Evolutionary conservation across 2,113 vertebrate genomes (phyloP).

Genomic region (Opisthocomus hoazin): DNA sequence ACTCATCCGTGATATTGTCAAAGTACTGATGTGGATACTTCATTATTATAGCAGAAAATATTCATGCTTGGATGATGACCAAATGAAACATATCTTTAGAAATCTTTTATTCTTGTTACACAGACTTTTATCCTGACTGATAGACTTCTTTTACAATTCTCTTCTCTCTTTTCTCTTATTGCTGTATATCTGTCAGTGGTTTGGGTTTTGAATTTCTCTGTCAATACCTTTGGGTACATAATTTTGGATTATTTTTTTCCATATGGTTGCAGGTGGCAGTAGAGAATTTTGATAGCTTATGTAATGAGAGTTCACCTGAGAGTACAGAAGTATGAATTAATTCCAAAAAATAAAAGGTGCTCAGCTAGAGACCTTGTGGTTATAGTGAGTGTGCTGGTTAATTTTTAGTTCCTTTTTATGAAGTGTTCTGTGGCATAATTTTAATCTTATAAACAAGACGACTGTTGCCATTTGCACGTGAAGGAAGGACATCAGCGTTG

Average conservation of each 20-base stretch:
- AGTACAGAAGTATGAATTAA: neutral
- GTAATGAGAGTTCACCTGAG: neutral
- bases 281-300: neutral
- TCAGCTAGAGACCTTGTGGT: neutral
- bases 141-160: neutral
- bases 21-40: neutral
- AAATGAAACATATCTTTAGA: neutral
- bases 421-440: neutral
- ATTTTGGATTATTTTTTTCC: neutral
- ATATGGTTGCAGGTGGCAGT: neutral
- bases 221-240: neutral
- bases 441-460: neutral
- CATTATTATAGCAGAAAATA: neutral
- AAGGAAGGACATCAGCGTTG: rapidly evolving
- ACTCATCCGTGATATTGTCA: neutral
- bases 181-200: neutral
- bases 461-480: neutral
- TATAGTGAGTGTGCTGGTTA: neutral
- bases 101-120: neutral
- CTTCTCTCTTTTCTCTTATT: neutral
- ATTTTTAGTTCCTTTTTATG: neutral
- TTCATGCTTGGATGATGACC: neutral
- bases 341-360: neutral
- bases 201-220: neutral
- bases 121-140: neutral